Base-by-base conservation (phyloP, 2,888 invertebrate genomes). In the Chymomyza fuscimana region DNA sequence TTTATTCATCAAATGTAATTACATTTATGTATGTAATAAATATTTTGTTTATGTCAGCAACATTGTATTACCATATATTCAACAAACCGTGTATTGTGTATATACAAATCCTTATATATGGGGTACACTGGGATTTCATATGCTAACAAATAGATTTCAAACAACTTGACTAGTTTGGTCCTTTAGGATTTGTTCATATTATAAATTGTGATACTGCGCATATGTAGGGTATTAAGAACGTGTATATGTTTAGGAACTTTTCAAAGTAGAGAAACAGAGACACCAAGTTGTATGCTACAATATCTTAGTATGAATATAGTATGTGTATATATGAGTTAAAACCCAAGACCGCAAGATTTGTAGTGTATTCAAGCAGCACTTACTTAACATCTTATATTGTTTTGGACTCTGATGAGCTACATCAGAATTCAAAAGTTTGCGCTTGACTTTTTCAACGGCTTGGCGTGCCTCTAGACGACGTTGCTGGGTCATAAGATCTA, bases 1-100 rank as follows among this genome's bases (percentile, higher is more conserved):
- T 78, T 83, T 83, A 83, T 83, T 83, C 67, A 84, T 72, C 67
- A 67, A 78, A 72, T 54, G 5, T 19, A 70, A 73, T 70, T 81
- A 86, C 85, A 80, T 67, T 73, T 61, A 66, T 63, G 62, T 75
- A 78, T 79, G 65, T 79, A 65, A 15, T 65, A 66, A 58, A 62
- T 62, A 63, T 63, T 59, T 64, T 61, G 10, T 36, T 15, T 36
- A 22, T 25, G 50, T 69, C 70, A 66, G 59, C 65, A 25, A 12
- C 59, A 46, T 29, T 15, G 59, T 59, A 65, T 4, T n/a, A n/a
- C n/a, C n/a, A n/a, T 29, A 61, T 36, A 68, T 72, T 72, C 74
- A 72, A 73, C 54, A 69, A 65, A 60, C 65, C 56, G 60, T 59
- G 52, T 63, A 65, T 70, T 70, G 40, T 25, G 25, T 40, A 63